Evolutionary conservation across 2,888 invertebrate genomes (phyloP).

Genomic region (Drosophila paucipuncta): DNA sequence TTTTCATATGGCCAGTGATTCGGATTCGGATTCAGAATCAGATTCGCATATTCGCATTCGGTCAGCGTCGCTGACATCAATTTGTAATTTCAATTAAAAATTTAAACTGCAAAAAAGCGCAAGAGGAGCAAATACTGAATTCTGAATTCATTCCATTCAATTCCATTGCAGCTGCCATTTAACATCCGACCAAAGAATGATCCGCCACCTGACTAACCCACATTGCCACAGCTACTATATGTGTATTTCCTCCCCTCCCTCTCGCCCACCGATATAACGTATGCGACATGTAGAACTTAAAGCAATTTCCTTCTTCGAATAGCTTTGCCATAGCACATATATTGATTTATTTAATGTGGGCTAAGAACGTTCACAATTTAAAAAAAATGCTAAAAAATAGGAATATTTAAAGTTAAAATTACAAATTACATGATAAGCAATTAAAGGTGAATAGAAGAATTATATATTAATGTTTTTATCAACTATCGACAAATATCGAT

Average conservation of each 20-base stretch:
- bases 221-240: not conserved
- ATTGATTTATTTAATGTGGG: not conserved
- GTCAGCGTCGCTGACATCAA: constrained; percentile 62
- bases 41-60: constrained; percentile 40
- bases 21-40: constrained; percentile 10
- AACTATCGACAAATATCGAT: not conserved
- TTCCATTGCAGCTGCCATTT: constrained; percentile 54
- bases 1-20: constrained; percentile 35
- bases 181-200: constrained; percentile 40
- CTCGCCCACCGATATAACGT: constrained; percentile 47
- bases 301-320: constrained; percentile 66
- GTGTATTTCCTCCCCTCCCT: not conserved
- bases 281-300: constrained; percentile 63
- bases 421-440: not conserved
- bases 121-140: constrained; percentile 27
- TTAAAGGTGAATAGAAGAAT: not conserved
- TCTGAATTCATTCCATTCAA: constrained; percentile 39
- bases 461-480: not conserved
- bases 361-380: not conserved
- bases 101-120: constrained; percentile 56
- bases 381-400: not conserved
- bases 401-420: not conserved
- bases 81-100: constrained; percentile 78
- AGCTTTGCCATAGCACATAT: constrained; percentile 28
- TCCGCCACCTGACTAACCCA: constrained; percentile 30